phyloP scores from a whole-genome alignment of 2,113 vertebrate genomes.

The Crypturellus undulatus region DNA sequence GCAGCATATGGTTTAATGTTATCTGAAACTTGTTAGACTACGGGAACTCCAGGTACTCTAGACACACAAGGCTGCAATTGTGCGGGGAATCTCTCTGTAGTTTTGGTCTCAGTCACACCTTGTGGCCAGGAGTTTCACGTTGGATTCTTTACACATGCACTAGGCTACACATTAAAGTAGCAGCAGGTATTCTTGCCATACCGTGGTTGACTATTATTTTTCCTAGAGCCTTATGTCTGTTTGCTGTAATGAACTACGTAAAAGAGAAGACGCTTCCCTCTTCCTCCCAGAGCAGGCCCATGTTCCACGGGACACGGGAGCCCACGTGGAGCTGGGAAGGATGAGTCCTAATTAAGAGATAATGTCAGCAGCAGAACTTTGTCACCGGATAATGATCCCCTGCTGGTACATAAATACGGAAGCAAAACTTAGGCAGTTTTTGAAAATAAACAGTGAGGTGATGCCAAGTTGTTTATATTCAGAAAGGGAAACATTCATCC shows the following conservation, averaged over 20 bases:
- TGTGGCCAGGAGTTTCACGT: background rate
- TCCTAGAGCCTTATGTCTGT: background rate
- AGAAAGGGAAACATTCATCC: constrained; percentile 67
- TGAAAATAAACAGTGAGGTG: constrained; percentile 76
- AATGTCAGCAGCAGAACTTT: constrained; percentile 76
- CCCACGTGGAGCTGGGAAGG: constrained; percentile 59
- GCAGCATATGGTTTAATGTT: constrained; percentile 50
- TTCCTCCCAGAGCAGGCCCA: constrained; percentile 41
- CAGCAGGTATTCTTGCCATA: background rate
- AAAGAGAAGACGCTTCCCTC: background rate
- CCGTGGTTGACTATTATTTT: background rate
- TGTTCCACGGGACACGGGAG: constrained; percentile 59
- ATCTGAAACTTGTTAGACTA: constrained; percentile 23
- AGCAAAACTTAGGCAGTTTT: constrained; percentile 74
- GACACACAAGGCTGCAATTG: background rate
- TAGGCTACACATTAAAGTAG: background rate
- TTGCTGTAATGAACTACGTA: accelerated
- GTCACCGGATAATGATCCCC: constrained; percentile 80
- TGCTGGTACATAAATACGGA: constrained; percentile 80
- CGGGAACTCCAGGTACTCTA: background rate
- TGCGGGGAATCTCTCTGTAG: background rate
- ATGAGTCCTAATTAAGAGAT: constrained; percentile 78
- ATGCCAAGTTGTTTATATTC: constrained; percentile 78
- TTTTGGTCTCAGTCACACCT: background rate
- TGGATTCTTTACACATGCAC: background rate